Percentiles rank a stretch among this genome's conserved stretches.
Evolutionary conservation across 2,113 vertebrate species (phyloP).

Genomic region (Leucosticte australis): DNA sequence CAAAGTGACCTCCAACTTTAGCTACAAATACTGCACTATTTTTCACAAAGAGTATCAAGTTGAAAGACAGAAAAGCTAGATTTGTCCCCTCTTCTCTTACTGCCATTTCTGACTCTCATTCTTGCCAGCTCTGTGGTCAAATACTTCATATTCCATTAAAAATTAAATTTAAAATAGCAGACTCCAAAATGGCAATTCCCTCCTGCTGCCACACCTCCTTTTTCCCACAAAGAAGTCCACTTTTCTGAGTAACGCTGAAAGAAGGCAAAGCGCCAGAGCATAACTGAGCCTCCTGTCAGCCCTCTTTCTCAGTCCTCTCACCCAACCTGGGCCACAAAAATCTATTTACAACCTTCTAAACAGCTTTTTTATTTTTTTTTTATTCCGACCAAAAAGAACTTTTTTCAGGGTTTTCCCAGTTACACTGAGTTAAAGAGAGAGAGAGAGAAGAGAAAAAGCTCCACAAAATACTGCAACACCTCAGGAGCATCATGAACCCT

Average conservation of each 20-base stretch:
- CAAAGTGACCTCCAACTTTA: background rate
- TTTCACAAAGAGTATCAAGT: background rate
- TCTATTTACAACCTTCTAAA: background rate
- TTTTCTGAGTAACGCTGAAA: conserved; percentile 43
- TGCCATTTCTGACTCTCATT: background rate
- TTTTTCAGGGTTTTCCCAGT: background rate
- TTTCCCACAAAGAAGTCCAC: conserved; percentile 27
- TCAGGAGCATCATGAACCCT: background rate
- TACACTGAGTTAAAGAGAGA: background rate
- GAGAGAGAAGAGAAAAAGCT: accelerated
- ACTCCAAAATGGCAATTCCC: background rate
- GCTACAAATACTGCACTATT: background rate
- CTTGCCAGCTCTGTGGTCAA: background rate
- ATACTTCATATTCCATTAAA: conserved; percentile 5
- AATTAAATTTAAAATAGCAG: conserved; percentile 7
- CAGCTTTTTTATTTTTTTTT: background rate
- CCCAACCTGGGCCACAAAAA: background rate
- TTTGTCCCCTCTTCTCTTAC: background rate
- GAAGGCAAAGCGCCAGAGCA: background rate
- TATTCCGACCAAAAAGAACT: background rate
- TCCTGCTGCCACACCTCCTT: background rate
- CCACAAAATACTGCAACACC: background rate
- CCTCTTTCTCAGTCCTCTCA: background rate
- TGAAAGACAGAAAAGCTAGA: background rate
- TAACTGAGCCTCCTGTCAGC: background rate